phyloP scores from a whole-genome alignment of 2,113 vertebrate species.

The Plecotus auritus region DNA sequence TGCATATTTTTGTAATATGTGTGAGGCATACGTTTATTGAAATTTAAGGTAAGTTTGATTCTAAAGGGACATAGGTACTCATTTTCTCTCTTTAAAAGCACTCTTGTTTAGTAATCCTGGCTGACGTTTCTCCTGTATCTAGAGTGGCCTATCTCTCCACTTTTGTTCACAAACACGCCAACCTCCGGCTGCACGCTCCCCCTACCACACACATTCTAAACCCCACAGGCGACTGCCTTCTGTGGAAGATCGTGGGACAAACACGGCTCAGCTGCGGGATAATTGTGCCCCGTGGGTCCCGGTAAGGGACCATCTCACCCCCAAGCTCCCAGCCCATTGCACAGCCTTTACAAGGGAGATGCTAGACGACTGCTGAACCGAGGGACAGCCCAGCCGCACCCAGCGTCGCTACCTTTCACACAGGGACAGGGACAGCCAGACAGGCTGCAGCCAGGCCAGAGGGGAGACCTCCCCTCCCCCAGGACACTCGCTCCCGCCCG shows the following conservation, averaged over 20 bases:
- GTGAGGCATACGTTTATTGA: neutral
- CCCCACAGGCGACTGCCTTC: neutral
- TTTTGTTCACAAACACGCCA: neutral
- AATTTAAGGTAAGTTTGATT: slow-evolving; percentile 2
- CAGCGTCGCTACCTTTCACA: neutral
- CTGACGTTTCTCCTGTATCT: neutral
- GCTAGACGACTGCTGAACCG: neutral
- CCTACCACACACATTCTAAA: neutral
- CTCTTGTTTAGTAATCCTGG: neutral
- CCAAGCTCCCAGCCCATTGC: neutral
- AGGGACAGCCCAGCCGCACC: neutral
- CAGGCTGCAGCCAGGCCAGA: accelerated
- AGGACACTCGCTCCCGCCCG: neutral
- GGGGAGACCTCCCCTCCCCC: neutral
- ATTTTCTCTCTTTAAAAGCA: slow-evolving; percentile 5
- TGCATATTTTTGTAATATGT: neutral
- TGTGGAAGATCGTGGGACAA: neutral
- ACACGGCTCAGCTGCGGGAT: neutral
- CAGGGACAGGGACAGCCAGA: neutral
- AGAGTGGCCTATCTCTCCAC: neutral
- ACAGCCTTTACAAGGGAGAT: neutral
- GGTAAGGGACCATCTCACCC: neutral
- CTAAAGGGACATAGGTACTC: slow-evolving; percentile 35
- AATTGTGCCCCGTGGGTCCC: neutral
- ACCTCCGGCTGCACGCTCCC: neutral